Conservation (phyloP, 2,797 vertebrate species). For the Eremophila alpestris region DNA sequence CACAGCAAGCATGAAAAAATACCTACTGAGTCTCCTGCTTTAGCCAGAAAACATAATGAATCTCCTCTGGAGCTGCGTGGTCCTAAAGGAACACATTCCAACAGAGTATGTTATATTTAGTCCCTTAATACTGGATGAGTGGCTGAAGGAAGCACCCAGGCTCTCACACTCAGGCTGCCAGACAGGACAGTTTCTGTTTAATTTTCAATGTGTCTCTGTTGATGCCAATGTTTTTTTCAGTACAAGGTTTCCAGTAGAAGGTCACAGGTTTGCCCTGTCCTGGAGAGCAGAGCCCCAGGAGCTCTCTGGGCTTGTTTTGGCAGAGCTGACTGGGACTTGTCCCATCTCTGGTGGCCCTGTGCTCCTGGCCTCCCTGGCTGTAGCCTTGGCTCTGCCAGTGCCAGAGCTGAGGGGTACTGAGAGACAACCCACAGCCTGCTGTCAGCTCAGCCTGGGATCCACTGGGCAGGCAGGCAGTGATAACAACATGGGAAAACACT, state of each 20-base stretch:
- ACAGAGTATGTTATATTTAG: neutral
- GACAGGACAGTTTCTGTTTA: neutral
- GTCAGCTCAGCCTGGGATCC: neutral
- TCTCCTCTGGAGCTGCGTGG: neutral
- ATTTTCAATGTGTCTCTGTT: neutral
- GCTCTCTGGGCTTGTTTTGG: neutral
- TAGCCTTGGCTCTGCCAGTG: accelerated
- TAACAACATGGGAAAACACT: neutral
- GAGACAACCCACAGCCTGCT: neutral
- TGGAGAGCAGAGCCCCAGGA: neutral
- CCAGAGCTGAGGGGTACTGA: neutral
- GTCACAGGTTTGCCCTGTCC: neutral
- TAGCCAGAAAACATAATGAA: neutral
- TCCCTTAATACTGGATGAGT: too few relatives aligned
- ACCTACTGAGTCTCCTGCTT: neutral
- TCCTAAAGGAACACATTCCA: neutral
- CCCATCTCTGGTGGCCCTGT: neutral
- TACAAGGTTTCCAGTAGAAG: neutral
- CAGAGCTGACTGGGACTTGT: neutral
- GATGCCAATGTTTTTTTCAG: neutral
- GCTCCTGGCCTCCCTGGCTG: accelerated
- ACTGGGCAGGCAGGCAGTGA: neutral
- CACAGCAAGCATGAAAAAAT: neutral
- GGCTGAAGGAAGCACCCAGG: neutral
- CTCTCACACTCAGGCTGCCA: neutral